A percentile compares a stretch with the other conserved stretches of the same genome.
Conservation (phyloP, 2,797 vertebrate species). For the Austrolebias charrua region DNA sequence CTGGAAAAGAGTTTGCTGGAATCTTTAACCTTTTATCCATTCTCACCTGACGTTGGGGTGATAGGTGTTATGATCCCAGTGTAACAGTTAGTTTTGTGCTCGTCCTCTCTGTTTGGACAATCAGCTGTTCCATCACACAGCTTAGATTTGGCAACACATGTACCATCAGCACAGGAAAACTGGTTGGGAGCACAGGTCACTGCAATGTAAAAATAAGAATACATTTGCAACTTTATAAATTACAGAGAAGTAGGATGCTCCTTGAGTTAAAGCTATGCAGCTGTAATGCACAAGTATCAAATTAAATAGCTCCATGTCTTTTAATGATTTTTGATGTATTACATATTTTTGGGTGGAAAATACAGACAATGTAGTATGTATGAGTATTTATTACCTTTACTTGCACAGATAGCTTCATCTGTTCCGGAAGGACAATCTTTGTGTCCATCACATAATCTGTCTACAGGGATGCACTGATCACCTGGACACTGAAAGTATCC, state of each 20-base stretch:
- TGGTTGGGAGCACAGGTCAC: conserved; percentile 77
- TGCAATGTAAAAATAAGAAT: conserved; percentile 34
- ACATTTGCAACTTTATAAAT: no score
- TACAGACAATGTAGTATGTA: not conserved
- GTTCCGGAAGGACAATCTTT: conserved; percentile 80
- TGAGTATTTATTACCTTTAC: conserved; percentile 71
- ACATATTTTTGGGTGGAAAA: not conserved
- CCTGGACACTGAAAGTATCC: conserved; percentile 84
- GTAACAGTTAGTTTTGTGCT: conserved; percentile 69
- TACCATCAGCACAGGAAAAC: conserved; percentile 76
- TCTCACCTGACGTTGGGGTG: conserved; percentile 41
- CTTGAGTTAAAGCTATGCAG: not conserved
- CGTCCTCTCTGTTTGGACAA: conserved; percentile 81
- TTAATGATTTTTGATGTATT: no score
- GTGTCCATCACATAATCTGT: conserved; percentile 82
- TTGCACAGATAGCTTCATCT: conserved; percentile 84
- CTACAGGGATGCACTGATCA: conserved; percentile 72
- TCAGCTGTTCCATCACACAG: conserved; percentile 81
- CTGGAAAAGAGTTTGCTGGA: no score
- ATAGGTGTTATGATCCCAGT: conserved; percentile 10
- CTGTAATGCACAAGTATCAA: not conserved
- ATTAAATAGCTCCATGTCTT: not conserved
- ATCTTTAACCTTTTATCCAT: not conserved
- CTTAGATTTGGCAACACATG: conserved; percentile 63
- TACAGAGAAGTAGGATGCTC: no score